Conservation (phyloP, 1,140 invertebrate species). For the Trialeurodes vaporariorum region DNA sequence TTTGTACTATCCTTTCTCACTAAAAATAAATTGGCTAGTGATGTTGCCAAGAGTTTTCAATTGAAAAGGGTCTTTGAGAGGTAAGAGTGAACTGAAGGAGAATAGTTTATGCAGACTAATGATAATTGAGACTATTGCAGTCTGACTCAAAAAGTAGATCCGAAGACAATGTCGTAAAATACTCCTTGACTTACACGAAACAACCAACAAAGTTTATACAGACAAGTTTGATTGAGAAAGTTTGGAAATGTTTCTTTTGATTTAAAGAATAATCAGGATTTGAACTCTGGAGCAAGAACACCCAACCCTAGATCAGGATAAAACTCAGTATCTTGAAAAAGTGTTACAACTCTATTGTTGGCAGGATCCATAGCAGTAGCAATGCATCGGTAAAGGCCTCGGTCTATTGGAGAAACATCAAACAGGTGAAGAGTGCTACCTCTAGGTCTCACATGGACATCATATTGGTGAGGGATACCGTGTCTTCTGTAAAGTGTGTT, state of each 20-base stretch:
- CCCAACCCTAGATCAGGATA: slow-evolving; percentile 20
- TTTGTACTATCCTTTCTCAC: too few relatives aligned
- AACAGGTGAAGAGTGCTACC: slow-evolving; percentile 24
- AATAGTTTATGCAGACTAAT: too few relatives aligned
- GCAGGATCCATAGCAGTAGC: slow-evolving; percentile 22
- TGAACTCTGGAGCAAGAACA: slow-evolving; percentile 2
- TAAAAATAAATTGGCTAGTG: too few relatives aligned
- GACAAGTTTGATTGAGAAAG: not conserved
- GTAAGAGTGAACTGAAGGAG: too few relatives aligned
- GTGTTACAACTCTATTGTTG: slow-evolving; percentile 16
- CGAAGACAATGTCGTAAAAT: too few relatives aligned
- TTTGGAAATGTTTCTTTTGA: not conserved
- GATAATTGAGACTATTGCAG: too few relatives aligned
- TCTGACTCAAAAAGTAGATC: too few relatives aligned
- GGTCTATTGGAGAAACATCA: slow-evolving; percentile 21
- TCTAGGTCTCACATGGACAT: slow-evolving; percentile 19
- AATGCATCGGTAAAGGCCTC: slow-evolving; percentile 27
- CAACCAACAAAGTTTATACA: too few relatives aligned
- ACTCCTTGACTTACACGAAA: too few relatives aligned
- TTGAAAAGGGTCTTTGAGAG: too few relatives aligned
- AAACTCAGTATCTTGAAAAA: slow-evolving; percentile 28
- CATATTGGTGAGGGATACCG: slow-evolving; percentile 21
- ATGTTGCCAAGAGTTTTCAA: too few relatives aligned
- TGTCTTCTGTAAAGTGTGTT: slow-evolving; percentile 20
- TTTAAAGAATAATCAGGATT: not conserved